These are phyloP conservation scores for Pristionchus arcanus DNA, from an alignment of 2,888 invertebrate species.

Conservation along the genomic window DNA sequence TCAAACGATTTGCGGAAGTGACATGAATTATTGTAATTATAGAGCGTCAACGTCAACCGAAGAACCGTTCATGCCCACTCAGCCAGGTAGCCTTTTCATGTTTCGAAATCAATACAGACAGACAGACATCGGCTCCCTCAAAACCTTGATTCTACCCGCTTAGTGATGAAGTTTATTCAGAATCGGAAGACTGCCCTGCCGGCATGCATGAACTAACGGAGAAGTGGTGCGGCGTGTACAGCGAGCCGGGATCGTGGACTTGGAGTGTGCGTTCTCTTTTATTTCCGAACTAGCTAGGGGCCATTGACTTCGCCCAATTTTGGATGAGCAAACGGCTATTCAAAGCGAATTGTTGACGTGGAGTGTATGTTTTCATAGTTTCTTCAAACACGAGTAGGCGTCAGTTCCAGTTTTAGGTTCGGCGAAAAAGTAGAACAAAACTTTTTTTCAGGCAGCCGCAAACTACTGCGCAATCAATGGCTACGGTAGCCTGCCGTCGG, in stretches of 20 bases:
- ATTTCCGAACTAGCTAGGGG: too few relatives aligned
- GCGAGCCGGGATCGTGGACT: neutral
- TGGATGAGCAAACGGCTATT: too few relatives aligned
- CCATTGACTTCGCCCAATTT: too few relatives aligned
- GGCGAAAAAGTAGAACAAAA: neutral
- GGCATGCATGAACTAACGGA: slow-evolving; percentile 9
- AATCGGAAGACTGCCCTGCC: neutral
- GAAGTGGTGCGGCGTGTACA: slow-evolving; percentile 29
- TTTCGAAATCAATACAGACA: neutral
- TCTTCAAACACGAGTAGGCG: too few relatives aligned
- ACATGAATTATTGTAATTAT: too few relatives aligned
- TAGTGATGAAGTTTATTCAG: too few relatives aligned
- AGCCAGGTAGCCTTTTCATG: neutral
- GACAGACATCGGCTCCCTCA: too few relatives aligned
- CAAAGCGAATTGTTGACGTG: too few relatives aligned
- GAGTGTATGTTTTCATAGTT: too few relatives aligned
- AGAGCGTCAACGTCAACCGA: neutral
- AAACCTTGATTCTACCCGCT: too few relatives aligned
- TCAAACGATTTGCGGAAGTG: neutral
- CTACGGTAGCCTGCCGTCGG: slow-evolving; percentile 32
- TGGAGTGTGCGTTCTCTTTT: too few relatives aligned
- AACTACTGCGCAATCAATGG: slow-evolving; percentile 12
- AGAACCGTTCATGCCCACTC: neutral
- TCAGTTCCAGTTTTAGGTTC: too few relatives aligned
- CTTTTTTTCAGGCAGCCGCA: neutral